Conservation (phyloP, 2,797 vertebrate species). For the Chiropotes sagulatus region DNA sequence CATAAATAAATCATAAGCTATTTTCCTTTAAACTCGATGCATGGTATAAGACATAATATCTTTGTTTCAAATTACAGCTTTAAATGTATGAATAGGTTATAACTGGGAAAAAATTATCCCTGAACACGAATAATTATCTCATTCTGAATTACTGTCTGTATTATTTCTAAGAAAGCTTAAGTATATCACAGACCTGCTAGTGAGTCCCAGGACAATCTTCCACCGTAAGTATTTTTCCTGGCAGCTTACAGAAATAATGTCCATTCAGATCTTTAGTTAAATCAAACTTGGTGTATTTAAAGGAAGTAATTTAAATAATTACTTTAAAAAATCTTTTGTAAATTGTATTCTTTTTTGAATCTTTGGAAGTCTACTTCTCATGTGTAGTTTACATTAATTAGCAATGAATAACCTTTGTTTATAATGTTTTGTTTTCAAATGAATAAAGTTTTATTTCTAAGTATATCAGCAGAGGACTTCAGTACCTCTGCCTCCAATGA, state of each 20-base stretch:
- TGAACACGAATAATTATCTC: background rate
- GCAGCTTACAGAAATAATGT: background rate
- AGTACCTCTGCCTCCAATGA: background rate
- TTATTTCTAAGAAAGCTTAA: constrained; percentile 27
- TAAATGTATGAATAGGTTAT: constrained; percentile 19
- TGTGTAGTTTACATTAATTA: background rate
- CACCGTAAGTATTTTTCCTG: background rate
- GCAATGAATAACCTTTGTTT: background rate
- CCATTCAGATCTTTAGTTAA: background rate
- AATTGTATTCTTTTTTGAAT: background rate
- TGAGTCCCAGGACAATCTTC: background rate
- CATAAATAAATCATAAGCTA: constrained; percentile 11
- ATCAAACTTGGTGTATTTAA: background rate
- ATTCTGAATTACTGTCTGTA: background rate
- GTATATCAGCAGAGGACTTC: background rate
- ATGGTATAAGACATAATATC: background rate
- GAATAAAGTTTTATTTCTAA: constrained; percentile 11
- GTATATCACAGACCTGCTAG: background rate
- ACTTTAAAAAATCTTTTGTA: background rate
- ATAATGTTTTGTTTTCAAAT: background rate
- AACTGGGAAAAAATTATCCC: background rate
- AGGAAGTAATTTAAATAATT: background rate
- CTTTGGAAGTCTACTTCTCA: background rate
- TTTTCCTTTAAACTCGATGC: constrained; percentile 12
- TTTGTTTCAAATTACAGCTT: constrained; percentile 7